phyloP scores from a whole-genome alignment of 2,113 vertebrate genomes.

The Mugil cephalus region DNA sequence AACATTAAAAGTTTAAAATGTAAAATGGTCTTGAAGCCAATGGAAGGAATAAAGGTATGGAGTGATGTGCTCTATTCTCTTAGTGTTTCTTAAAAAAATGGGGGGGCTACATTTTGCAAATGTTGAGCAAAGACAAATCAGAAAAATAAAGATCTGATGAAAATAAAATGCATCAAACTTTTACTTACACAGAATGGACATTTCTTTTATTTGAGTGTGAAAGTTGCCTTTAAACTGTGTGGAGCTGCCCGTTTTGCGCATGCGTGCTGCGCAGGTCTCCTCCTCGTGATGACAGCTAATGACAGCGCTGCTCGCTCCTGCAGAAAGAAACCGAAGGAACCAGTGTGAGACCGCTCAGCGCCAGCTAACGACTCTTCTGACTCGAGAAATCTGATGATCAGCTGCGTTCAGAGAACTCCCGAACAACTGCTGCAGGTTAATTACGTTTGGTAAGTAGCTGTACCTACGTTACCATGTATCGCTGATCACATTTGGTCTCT shows the following conservation, averaged over 20 bases:
- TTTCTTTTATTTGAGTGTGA: constrained; percentile 1
- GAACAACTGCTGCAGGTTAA: constrained; percentile 9
- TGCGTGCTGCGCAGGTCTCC: constrained; percentile 70
- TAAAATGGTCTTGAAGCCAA: too few relatives aligned
- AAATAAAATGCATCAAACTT: too few relatives aligned
- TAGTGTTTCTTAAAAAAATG: too few relatives aligned
- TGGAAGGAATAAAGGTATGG: too few relatives aligned
- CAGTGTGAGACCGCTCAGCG: constrained; percentile 63
- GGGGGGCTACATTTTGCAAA: too few relatives aligned
- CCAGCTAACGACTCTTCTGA: constrained; percentile 48
- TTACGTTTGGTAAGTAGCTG: constrained; percentile 65
- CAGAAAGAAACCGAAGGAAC: too few relatives aligned
- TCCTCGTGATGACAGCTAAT: constrained; percentile 82
- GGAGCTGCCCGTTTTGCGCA: constrained; percentile 44
- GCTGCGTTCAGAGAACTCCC: constrained; percentile 26
- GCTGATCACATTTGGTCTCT: constrained; percentile 11
- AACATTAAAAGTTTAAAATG: too few relatives aligned
- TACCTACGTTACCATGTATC: not conserved
- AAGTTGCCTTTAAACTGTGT: constrained; percentile 44
- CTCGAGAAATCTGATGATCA: constrained; percentile 43
- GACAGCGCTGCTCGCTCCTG: constrained; percentile 75
- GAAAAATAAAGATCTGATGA: too few relatives aligned
- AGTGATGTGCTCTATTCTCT: too few relatives aligned
- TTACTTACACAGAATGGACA: too few relatives aligned
- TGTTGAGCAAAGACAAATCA: too few relatives aligned